These are phyloP conservation scores for Corapipo altera DNA, from an alignment of 2,113 vertebrate species.

Conservation along the genomic window DNA sequence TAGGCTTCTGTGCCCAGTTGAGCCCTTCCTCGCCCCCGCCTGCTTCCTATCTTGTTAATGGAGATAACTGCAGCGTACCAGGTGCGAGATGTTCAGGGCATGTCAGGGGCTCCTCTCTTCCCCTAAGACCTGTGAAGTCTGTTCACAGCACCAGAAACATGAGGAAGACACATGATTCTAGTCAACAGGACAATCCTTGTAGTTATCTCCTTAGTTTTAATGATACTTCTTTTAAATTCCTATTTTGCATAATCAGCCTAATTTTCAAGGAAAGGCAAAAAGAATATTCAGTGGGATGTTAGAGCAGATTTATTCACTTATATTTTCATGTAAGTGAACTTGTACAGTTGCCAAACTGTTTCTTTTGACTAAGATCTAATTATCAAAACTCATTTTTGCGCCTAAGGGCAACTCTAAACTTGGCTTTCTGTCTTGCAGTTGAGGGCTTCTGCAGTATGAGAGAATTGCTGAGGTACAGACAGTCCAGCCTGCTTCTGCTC, in stretches of 20 bases:
- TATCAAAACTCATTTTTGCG: not conserved
- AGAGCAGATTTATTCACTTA: not conserved
- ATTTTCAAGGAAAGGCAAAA: not conserved
- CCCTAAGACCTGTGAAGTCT: not conserved
- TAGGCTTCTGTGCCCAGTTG: not conserved
- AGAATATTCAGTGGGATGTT: not conserved
- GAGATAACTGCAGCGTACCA: not conserved
- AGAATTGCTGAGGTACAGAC: not conserved
- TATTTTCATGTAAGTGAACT: not conserved
- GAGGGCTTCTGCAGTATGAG: not conserved
- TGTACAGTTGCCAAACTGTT: not conserved
- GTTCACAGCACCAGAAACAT: not conserved
- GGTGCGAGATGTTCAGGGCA: not conserved
- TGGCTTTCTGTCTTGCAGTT: not conserved
- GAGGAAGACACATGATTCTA: not conserved
- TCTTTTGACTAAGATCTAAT: not conserved
- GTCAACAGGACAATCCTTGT: not conserved
- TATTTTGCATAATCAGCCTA: not conserved
- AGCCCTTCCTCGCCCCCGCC: not conserved
- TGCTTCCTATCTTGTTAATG: not conserved
- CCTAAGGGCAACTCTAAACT: not conserved
- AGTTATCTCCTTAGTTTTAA: not conserved
- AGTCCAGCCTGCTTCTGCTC: not conserved
- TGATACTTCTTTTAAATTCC: not conserved
- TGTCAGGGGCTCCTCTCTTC: not conserved